Base-by-base conservation (phyloP, 2,113 vertebrate genomes). In the Mustelus asterias region DNA sequence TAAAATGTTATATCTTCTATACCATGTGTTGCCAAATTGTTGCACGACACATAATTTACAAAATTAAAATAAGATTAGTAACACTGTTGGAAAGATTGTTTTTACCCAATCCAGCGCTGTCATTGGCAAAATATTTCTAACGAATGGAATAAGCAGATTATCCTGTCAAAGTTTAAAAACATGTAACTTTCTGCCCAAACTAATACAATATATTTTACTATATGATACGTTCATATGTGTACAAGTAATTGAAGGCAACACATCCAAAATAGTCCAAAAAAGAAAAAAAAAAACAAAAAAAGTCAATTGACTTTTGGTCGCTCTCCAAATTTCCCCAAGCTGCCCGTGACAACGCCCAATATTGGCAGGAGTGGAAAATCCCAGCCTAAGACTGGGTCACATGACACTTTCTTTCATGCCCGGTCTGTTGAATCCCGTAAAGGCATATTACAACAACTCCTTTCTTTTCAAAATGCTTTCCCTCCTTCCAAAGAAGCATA, bases 61-160 rank as follows among this genome's bases (percentile, higher is more conserved):
- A 33, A 90, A 94, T 16, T 41, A 41, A 67, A 69, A 70, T 37
- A 70, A 94, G 92, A 94, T 94, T 24, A 94, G 65, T 67, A 69
- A n/a, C 9, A 58, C 10, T 13, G 13, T 89, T 54, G 48, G 58
- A 58, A 89, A 63, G 26, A 58, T 1, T 29, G 54, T 54, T 60
- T 26, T 90, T 60, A 29, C 48, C 54, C 86, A 63, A 33, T 60
- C 26, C 48, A 63, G 54, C 37, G 70, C 11, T 69, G 9, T 44
- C 41, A 8, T 20, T 94, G 92, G 20, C n/a, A 94, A 70, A 94
- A 44, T 70, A 13, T 10, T 33, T 95, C 41, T 33, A 44, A 69
- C 65, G 41, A 94, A 44, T 94, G 10, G 11, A 94, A 94, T 41
- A 69, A 41, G 7, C 60, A 65, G 1, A 13, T 13, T 13, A 22